A percentile compares a stretch with the other conserved stretches of the same genome.
phyloP scores from a whole-genome alignment of 1,140 invertebrate genomes.

The Drosophila ananassae region DNA sequence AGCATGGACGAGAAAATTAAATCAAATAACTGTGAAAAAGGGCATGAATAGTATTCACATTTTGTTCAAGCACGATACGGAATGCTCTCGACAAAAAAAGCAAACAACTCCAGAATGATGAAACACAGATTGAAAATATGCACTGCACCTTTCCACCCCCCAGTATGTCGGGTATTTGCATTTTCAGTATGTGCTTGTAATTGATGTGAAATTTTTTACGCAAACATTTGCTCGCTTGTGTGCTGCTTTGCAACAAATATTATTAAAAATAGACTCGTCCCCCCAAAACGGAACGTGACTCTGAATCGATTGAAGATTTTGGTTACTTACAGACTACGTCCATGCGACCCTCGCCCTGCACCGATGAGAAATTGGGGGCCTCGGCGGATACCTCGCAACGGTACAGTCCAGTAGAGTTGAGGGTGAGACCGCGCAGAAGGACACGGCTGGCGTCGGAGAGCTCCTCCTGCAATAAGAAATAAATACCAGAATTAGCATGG shows the following conservation, averaged over 20 bases:
- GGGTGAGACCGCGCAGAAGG: conserved; percentile 86
- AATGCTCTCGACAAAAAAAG: conserved; percentile 15
- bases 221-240: conserved; percentile 52
- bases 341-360: conserved; percentile 88
- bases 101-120: conserved; percentile 14
- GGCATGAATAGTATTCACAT: conserved; percentile 38
- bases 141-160: not conserved
- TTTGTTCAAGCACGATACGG: conserved; percentile 12
- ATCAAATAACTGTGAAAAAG: conserved; percentile 16
- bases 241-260: conserved; percentile 44
- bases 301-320: conserved; percentile 38
- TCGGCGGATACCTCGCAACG: conserved; percentile 92
- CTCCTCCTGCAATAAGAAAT: conserved; percentile 84
- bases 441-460: conserved; percentile 87
- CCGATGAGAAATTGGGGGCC: conserved; percentile 89
- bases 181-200: conserved; percentile 69
- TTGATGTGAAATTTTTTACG: conserved; percentile 53
- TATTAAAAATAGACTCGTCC: conserved; percentile 15
- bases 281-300: conserved; percentile 45
- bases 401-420: conserved; percentile 89
- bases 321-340: conserved; percentile 89
- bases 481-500: conserved; percentile 10
- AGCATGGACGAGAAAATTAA: conserved; percentile 10
- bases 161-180: conserved; percentile 31
- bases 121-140: conserved; percentile 6